Percentiles rank a stretch among this genome's conserved stretches.
These are phyloP conservation scores for Hylia prasina DNA, from an alignment of 2,113 vertebrate species.

Conservation along the genomic window DNA sequence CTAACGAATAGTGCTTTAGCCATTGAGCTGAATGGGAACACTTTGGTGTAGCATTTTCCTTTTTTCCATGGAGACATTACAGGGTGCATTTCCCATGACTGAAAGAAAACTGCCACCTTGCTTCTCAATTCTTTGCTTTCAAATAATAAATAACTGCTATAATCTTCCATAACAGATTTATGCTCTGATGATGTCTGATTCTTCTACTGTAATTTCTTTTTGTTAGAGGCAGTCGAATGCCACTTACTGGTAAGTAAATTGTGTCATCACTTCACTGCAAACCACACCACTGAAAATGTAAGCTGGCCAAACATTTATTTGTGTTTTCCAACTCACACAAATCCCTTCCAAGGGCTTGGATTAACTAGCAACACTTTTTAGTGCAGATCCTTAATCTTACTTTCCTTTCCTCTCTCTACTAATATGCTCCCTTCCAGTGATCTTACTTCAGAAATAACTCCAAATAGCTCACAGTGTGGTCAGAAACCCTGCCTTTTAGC, in stretches of 20 bases:
- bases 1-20: not conserved
- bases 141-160: conserved; percentile 48
- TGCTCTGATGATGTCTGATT: conserved; percentile 20
- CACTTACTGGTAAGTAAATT: conserved; percentile 47
- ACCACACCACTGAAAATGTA: not conserved
- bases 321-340: not conserved
- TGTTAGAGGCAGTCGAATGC: conserved; percentile 33
- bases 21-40: conserved; percentile 38
- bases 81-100: conserved; percentile 17
- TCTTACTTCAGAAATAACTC: not conserved
- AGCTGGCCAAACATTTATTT: conserved; percentile 4
- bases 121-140: conserved; percentile 35
- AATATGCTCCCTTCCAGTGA: not conserved
- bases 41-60: conserved; percentile 33
- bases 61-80: conserved; percentile 41
- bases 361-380: not conserved
- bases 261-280: conserved; percentile 30
- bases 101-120: conserved; percentile 40
- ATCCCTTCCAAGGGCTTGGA: not conserved
- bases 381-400: not conserved
- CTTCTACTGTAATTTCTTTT: conserved; percentile 46
- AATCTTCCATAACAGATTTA: conserved; percentile 16
- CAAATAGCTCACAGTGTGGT: not conserved
- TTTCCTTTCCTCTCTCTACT: not conserved
- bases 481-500: not conserved